Conservation (phyloP, 2,888 invertebrate genomes). For the Acanthoscelides obtectus region DNA sequence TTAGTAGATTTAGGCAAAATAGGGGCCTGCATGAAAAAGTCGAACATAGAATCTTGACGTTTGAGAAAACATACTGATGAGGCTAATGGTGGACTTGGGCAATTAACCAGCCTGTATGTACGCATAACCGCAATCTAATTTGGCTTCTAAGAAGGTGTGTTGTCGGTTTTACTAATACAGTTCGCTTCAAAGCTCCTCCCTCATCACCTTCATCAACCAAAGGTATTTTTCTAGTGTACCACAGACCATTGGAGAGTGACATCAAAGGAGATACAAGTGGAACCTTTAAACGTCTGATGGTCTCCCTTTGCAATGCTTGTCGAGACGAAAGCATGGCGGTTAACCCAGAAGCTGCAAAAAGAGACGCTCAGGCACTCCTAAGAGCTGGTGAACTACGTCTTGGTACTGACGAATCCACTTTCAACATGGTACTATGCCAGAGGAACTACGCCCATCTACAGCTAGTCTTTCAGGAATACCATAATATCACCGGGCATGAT, state of each 20-base stretch:
- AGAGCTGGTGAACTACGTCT: constrained; percentile 64
- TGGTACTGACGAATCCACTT: constrained; percentile 83
- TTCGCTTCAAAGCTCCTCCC: neutral
- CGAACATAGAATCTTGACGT: too few relatives aligned
- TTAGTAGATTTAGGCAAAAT: too few relatives aligned
- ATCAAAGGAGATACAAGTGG: constrained; percentile 86
- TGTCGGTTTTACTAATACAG: neutral
- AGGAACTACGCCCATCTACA: constrained; percentile 65
- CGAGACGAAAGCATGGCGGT: constrained; percentile 75
- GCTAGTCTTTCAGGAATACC: constrained; percentile 42
- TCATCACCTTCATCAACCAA: neutral
- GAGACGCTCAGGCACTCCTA: constrained; percentile 76
- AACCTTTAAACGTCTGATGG: constrained; percentile 83
- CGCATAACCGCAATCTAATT: too few relatives aligned
- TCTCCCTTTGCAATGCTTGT: constrained; percentile 76
- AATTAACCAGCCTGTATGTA: too few relatives aligned
- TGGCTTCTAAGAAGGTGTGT: too few relatives aligned
- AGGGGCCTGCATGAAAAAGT: too few relatives aligned
- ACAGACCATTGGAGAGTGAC: constrained; percentile 48
- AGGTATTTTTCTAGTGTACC: constrained; percentile 27
- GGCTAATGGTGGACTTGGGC: too few relatives aligned
- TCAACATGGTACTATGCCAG: constrained; percentile 79
- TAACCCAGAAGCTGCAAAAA: constrained; percentile 66
- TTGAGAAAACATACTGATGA: too few relatives aligned
- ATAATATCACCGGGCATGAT: constrained; percentile 53